Conservation (phyloP, 2,797 vertebrate genomes). For the Alosa sapidissima region DNA sequence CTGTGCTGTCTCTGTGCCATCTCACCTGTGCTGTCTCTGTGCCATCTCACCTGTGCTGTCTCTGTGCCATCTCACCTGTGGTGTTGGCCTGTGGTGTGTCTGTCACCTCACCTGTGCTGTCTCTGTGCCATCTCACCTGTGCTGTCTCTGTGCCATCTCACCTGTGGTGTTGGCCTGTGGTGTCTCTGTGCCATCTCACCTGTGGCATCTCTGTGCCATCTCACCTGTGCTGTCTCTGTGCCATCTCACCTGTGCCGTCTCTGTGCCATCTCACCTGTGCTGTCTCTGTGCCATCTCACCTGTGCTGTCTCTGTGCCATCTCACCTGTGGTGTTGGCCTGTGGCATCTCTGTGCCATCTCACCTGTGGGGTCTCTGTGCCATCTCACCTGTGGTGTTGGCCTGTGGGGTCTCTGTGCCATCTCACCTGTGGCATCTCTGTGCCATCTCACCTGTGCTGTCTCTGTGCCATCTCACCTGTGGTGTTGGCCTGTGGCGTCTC, state of each 20-base stretch:
- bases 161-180: not conserved
- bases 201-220: conserved; percentile 32
- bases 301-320: conserved; percentile 43
- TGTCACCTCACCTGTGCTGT: conserved; percentile 55
- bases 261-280: conserved; percentile 57
- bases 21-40: conserved; percentile 70
- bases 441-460: too few relatives aligned
- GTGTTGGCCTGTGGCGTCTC: conserved; percentile 29
- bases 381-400: conserved; percentile 73
- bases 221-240: conserved; percentile 55
- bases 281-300: conserved; percentile 58
- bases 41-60: conserved; percentile 67
- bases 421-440: conserved; percentile 68
- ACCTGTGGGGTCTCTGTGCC: conserved; percentile 59
- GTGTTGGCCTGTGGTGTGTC: too few relatives aligned
- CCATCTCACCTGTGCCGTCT: conserved; percentile 63
- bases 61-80: not conserved
- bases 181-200: not conserved
- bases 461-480: too few relatives aligned
- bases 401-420: conserved; percentile 53
- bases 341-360: conserved; percentile 51
- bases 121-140: too few relatives aligned
- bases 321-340: too few relatives aligned
- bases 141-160: not conserved
- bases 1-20: conserved; percentile 48